Conservation (phyloP, 2,797 vertebrate species). For the Euthynnus affinis region DNA sequence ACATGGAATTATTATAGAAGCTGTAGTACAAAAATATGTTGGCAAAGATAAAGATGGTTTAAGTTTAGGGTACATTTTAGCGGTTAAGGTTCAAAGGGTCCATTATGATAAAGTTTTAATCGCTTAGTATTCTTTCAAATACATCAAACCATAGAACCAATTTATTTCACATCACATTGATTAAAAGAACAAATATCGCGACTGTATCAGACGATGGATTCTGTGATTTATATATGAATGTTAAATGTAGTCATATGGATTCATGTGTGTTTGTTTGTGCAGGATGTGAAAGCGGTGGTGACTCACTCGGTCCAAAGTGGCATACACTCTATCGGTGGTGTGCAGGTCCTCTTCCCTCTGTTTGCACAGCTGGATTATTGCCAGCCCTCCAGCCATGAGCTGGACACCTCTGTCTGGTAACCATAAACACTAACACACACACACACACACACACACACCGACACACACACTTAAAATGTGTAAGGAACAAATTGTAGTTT, state of each 20-base stretch:
- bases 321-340: slow-evolving; percentile 97
- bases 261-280: slow-evolving; percentile 43
- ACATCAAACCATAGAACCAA: neutral
- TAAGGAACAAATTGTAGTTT: slow-evolving; percentile 3
- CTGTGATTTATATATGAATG: neutral
- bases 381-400: slow-evolving; percentile 91
- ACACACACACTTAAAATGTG: neutral
- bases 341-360: slow-evolving; percentile 98
- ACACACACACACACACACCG: neutral
- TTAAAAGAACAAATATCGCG: slow-evolving; percentile 9
- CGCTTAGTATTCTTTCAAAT: neutral
- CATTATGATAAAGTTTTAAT: no score
- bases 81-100: neutral
- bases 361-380: slow-evolving; percentile 97
- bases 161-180: neutral
- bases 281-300: slow-evolving; percentile 98
- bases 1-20: neutral
- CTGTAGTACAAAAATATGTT: neutral
- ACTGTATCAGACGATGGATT: neutral
- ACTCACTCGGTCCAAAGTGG: slow-evolving; percentile 98
- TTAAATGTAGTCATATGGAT: neutral
- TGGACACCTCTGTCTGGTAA: slow-evolving; percentile 96
- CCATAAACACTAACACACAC: neutral
- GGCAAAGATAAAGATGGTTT: neutral
- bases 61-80: neutral